Percentiles rank a stretch among this genome's conserved stretches.
Evolutionary conservation across 1,140 invertebrate species (phyloP).

Genomic region (Leptinotarsa lineolata): DNA sequence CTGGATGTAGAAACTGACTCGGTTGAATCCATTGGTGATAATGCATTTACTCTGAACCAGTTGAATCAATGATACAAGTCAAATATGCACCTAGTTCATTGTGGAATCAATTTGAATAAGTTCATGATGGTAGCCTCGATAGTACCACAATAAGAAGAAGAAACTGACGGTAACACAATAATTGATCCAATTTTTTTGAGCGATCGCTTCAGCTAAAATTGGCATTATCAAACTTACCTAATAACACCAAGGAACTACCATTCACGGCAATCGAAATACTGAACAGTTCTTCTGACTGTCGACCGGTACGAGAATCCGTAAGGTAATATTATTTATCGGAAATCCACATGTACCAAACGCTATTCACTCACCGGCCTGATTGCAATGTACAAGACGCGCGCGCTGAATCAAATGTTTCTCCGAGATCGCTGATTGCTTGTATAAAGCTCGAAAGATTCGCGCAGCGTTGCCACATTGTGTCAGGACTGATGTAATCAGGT

Average conservation of each 20-base stretch:
- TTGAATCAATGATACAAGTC: too few relatives aligned
- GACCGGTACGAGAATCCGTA: constrained; percentile 13
- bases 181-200: too few relatives aligned
- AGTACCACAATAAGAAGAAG: too few relatives aligned
- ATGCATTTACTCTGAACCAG: too few relatives aligned
- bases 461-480: constrained; percentile 23
- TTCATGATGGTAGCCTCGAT: too few relatives aligned
- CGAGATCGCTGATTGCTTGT: constrained; percentile 23
- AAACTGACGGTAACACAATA: too few relatives aligned
- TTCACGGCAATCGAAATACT: background rate
- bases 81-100: too few relatives aligned
- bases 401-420: constrained; percentile 42
- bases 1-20: too few relatives aligned
- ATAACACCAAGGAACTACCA: constrained; percentile 2
- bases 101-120: too few relatives aligned
- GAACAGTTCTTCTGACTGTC: background rate
- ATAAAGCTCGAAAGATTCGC: constrained; percentile 21
- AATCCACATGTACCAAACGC: constrained; percentile 30
- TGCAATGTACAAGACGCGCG: constrained; percentile 38
- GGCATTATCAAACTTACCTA: background rate
- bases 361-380: constrained; percentile 1
- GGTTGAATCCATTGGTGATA: too few relatives aligned
- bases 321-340: background rate
- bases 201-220: too few relatives aligned
- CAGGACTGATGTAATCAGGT: too few relatives aligned